These are phyloP conservation scores for Wiebesia pumilae DNA, from an alignment of 1,140 invertebrate genomes.

Conservation along the genomic window DNA sequence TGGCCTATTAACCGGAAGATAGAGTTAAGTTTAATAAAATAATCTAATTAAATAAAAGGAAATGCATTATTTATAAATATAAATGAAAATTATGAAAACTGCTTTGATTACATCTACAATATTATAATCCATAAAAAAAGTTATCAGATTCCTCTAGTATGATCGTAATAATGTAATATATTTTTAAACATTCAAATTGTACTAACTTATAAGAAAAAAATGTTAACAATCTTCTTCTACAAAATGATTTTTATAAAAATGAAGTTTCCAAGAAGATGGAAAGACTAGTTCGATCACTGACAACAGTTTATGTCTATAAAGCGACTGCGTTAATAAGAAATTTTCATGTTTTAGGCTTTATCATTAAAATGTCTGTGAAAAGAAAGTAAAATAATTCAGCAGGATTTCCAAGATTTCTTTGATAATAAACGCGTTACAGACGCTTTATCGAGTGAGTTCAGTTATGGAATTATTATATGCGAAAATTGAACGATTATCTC, in stretches of 20 bases:
- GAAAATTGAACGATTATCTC: conserved; percentile 30
- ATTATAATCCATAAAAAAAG: background rate
- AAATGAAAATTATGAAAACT: background rate
- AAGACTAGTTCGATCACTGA: background rate
- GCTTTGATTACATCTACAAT: background rate
- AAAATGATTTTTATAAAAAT: background rate
- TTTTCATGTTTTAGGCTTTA: conserved; percentile 40
- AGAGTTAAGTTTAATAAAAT: conserved; percentile 39
- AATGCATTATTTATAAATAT: conserved; percentile 19
- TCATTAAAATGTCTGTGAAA: background rate
- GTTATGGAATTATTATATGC: conserved; percentile 11
- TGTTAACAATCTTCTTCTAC: background rate
- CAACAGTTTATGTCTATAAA: background rate
- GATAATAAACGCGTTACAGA: background rate
- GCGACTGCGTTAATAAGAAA: background rate
- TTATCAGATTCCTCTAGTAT: background rate
- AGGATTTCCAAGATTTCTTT: background rate
- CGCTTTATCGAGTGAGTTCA: conserved; percentile 23
- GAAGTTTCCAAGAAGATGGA: background rate
- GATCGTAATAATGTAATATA: background rate
- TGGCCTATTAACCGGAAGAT: conserved; percentile 80
- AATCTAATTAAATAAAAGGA: background rate
- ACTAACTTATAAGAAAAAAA: background rate
- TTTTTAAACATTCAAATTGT: background rate
- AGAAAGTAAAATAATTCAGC: background rate